Base-by-base conservation (phyloP, 2,113 vertebrate genomes). In the Corythornis madagascariensis region DNA sequence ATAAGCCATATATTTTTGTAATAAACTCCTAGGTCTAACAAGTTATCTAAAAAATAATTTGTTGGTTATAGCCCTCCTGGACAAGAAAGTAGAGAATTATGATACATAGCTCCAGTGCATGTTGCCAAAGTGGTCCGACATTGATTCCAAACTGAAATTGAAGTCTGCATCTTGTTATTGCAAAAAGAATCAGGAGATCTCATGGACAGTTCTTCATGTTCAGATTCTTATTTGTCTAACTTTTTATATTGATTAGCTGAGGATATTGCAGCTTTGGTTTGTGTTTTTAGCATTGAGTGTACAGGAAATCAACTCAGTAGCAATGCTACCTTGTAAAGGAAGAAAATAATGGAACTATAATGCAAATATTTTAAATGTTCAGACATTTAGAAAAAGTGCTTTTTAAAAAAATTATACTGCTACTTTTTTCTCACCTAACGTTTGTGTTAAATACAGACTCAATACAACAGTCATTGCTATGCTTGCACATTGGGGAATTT, bases 1-100 rank as follows among this genome's bases (percentile, higher is more conserved):
- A 55, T 89, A 93, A 94, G 80, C 80, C 70, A 35, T 96, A 73
- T 92, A 83, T 93, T 95, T 93, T 95, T 92, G 84, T 88, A 90
- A 90, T 96, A 94, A 92, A 96, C 80, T 93, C 80, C 53, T 69
- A 72, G 40, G 25, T 86, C 63, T 95, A 95, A 88, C 57, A 82
- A 90, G 76, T 90, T 92, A 61, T 50, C 73, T 88, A 69, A 67
- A 91, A 96, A 86, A 93, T 86, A 93, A 84, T 96, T 94, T 90
- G 88, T 88, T 88, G 3, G 4, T 29, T 88, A 83, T 83, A 81
- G 73, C 40, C 76, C 45, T 84, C 73, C 92, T 84, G 74, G 80
- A 93, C 66, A 35, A 86, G 61, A 86, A 89, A 82, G 70, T 47
- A 72, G 83, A 67, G 35, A 78, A 86, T 83, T 67, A 74, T 77